Base-by-base conservation (phyloP, 2,113 vertebrate genomes). In the Vicugna pacos region DNA sequence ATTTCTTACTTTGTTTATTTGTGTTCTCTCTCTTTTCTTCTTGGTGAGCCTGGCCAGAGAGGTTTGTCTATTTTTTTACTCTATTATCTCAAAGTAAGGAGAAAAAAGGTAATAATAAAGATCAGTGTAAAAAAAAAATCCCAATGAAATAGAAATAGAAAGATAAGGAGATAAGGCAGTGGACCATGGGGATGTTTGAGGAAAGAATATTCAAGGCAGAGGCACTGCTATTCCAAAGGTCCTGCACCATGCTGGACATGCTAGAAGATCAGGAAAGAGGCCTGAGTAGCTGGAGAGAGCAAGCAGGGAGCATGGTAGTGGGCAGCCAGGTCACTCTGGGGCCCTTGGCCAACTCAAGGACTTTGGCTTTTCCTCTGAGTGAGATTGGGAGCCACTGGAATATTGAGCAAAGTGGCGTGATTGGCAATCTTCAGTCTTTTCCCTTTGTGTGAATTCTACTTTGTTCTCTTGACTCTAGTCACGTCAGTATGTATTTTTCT, bases 161-260 rank as follows among this genome's bases (percentile, higher is more conserved):
- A 83, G 89, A 48, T 4, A 35, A 30, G 38, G 46, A 65, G 30
- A 65, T n/a, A 32, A 90, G 54, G 72, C 30, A n/a, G 1, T 32
- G 11, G 60, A 5, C 15, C 3, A 9, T 7, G 10, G 12, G 22
- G 13, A 52, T 24, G 8, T 77, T 38, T 26, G 60, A 72, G 30
- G 48, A 42, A 69, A 65, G 24, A 52, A 19, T 13, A 2, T 26
- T 32, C n/a, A 22, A 84, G 54, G 17, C 30, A 67, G 8, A 65
- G 50, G 10, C 30, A 17, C n/a, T 26, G 28, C 15, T 22, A 0
- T 8, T 35, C 6, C 46, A 17, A 38, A 42, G 56, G 20, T 24
- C 38, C 54, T 17, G 4, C 0, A 0, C 20, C 8, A 28, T 1
- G 12, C 7, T 16, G 3, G 19, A n/a, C 26, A 0, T 9, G 5